phyloP scores from a whole-genome alignment of 2,113 vertebrate genomes.

The Cephalophus harveyi region DNA sequence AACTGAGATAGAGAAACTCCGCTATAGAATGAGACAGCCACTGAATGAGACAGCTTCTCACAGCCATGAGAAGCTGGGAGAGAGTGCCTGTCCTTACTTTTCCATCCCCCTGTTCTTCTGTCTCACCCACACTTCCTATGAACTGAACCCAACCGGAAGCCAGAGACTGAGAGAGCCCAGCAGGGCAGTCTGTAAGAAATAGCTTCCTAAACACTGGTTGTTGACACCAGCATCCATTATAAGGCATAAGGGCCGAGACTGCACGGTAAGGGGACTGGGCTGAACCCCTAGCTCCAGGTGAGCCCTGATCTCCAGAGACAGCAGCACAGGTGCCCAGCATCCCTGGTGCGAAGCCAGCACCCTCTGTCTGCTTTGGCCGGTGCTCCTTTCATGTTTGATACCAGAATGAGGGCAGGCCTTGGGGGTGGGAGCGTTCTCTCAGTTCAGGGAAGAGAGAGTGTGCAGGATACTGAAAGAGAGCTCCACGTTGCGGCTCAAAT shows the following conservation, averaged over 20 bases:
- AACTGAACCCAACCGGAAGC: neutral
- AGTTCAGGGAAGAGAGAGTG: neutral
- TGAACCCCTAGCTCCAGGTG: neutral
- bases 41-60: no score
- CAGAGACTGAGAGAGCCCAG: neutral
- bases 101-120: neutral
- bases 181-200: neutral
- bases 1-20: neutral
- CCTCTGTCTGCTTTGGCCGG: neutral
- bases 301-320: neutral
- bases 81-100: neutral
- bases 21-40: neutral
- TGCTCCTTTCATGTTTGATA: slow-evolving; percentile 30
- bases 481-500: neutral
- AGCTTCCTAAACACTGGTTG: neutral
- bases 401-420: slow-evolving; percentile 12
- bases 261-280: neutral
- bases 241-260: neutral
- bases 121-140: neutral
- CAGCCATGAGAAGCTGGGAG: no score
- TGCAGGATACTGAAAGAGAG: neutral
- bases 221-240: no score
- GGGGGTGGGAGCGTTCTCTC: neutral
- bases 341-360: neutral
- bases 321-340: neutral